Percentiles rank a stretch among this genome's conserved stretches.
These are phyloP conservation scores for Cnemophilus loriae DNA, from an alignment of 2,113 vertebrate genomes.

Conservation along the genomic window DNA sequence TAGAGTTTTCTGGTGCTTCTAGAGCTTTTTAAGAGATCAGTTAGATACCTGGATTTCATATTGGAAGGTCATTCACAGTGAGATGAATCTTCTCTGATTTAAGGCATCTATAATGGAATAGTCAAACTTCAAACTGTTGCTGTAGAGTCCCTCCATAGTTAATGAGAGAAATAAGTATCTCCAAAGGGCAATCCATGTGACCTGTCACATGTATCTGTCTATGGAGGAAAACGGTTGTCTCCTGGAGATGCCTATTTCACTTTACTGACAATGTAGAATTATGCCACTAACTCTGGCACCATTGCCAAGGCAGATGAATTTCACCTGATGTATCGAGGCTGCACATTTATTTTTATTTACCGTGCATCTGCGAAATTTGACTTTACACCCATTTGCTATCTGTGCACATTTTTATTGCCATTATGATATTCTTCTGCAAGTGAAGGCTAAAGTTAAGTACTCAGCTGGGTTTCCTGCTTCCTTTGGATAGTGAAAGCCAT, in stretches of 20 bases:
- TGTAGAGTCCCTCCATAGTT: background rate
- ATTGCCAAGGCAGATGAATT: background rate
- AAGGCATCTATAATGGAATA: background rate
- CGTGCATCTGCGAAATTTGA: background rate
- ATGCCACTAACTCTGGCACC: background rate
- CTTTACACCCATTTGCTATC: slow-evolving; percentile 1
- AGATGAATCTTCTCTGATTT: slow-evolving; percentile 1
- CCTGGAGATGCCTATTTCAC: slow-evolving; percentile 4
- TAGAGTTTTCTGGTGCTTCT: background rate
- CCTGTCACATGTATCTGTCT: background rate
- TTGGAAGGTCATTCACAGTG: slow-evolving; percentile 1
- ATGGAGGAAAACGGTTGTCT: slow-evolving; percentile 17
- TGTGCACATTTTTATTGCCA: background rate
- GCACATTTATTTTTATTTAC: background rate
- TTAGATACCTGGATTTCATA: slow-evolving; percentile 10
- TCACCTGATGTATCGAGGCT: background rate
- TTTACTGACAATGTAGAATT: background rate
- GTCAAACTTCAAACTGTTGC: background rate
- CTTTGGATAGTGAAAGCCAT: slow-evolving; percentile 10
- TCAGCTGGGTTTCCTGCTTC: slow-evolving; percentile 1
- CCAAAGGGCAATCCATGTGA: background rate
- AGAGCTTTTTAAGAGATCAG: background rate
- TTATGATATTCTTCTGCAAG: slow-evolving; percentile 16
- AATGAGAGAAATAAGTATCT: slow-evolving; percentile 23
- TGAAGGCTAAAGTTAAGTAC: slow-evolving; percentile 3